Evolutionary conservation across 1,140 invertebrate species (phyloP).

Genomic region (Lepidotrigona ventralis): DNA sequence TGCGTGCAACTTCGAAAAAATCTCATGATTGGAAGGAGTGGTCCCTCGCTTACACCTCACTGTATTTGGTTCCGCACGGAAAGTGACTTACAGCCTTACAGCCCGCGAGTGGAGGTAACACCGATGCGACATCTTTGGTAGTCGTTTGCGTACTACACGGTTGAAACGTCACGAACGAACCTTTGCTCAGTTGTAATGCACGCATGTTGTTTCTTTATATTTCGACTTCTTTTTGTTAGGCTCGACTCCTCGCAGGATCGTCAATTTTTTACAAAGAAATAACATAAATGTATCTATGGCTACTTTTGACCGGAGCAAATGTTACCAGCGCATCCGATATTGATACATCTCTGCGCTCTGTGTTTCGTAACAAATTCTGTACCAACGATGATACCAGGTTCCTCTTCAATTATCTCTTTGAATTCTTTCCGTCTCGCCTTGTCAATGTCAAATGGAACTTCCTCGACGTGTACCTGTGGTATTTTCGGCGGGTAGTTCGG

Average conservation of each 20-base stretch:
- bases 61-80: conserved; percentile 26
- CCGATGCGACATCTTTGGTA: too few species aligned
- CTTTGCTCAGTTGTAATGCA: too few species aligned
- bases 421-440: conserved; percentile 16
- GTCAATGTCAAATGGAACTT: conserved; percentile 1
- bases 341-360: neutral
- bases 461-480: neutral
- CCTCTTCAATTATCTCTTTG: neutral
- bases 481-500: conserved; percentile 31
- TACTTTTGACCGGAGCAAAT: conserved; percentile 31
- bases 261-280: too few species aligned
- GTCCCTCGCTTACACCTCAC: conserved; percentile 19
- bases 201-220: neutral
- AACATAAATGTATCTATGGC: too few species aligned
- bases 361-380: neutral
- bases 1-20: neutral
- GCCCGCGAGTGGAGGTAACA: too few species aligned
- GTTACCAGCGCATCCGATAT: conserved; percentile 14
- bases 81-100: conserved; percentile 9
- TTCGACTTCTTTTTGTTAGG: neutral
- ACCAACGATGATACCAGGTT: neutral
- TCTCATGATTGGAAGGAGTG: conserved; percentile 46
- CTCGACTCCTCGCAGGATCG: too few species aligned
- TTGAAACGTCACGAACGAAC: too few species aligned
- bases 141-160: too few species aligned